phyloP scores from a whole-genome alignment of 2,888 invertebrate genomes.

The Hanleya hanleyi region DNA sequence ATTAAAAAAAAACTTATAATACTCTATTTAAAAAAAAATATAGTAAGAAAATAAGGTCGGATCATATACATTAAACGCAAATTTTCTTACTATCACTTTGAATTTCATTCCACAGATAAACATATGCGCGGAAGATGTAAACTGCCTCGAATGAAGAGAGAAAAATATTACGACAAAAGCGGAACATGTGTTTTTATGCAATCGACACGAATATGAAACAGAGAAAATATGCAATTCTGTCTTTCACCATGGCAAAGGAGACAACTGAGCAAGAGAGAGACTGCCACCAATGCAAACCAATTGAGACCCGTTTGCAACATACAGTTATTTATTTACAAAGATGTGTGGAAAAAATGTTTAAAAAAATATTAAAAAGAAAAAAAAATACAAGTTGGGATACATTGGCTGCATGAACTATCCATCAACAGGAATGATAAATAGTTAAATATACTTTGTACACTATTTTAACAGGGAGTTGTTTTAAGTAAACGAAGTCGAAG shows the following conservation, averaged over 20 bases:
- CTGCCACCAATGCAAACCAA: slow-evolving; percentile 42
- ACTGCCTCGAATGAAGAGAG: neutral
- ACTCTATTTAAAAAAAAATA: slow-evolving; percentile 10
- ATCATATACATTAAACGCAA: neutral
- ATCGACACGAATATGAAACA: slow-evolving; percentile 4
- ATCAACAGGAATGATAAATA: slow-evolving; percentile 6
- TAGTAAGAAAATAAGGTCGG: neutral
- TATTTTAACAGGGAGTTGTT: neutral
- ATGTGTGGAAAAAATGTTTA: slow-evolving; percentile 4
- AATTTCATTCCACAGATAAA: no score
- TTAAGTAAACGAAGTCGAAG: no score
- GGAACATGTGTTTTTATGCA: neutral
- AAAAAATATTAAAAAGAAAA: no score
- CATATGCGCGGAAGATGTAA: no score
- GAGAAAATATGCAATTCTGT: slow-evolving; percentile 5
- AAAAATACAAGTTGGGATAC: neutral
- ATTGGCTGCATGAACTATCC: neutral
- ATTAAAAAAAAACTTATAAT: slow-evolving; percentile 6
- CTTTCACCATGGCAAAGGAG: neutral
- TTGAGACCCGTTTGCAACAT: slow-evolving; percentile 41
- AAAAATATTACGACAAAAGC: neutral
- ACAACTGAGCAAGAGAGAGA: slow-evolving; percentile 20
- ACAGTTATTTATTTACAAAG: slow-evolving; percentile 4
- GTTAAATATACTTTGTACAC: slow-evolving; percentile 8
- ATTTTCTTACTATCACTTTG: neutral